A percentile compares a stretch with the other conserved stretches of the same genome.
These are phyloP conservation scores for Caranx ignobilis DNA, from an alignment of 2,113 vertebrate species.

Conservation along the genomic window DNA sequence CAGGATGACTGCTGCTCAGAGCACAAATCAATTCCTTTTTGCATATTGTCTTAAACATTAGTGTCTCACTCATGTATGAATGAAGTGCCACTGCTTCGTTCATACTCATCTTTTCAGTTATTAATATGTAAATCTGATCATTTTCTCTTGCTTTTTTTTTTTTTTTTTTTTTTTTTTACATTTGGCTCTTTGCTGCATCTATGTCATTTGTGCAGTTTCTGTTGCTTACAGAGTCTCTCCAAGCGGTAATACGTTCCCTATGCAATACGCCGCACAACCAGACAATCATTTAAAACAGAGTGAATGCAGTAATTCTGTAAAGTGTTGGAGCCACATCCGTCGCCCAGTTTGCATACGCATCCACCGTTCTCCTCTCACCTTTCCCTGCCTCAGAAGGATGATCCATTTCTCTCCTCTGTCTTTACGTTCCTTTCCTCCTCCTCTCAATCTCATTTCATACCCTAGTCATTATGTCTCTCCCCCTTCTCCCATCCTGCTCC, in stretches of 20 bases:
- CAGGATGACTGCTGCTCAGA: not conserved
- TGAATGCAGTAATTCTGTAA: slow-evolving; percentile 34
- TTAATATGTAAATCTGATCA: not conserved
- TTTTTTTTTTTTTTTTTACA: not conserved
- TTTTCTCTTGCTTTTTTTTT: not conserved
- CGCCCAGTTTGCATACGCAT: slow-evolving; percentile 35
- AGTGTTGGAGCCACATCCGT: slow-evolving; percentile 27
- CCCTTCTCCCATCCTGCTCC: slow-evolving; percentile 67
- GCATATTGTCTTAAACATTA: not conserved
- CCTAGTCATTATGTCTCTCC: slow-evolving; percentile 76
- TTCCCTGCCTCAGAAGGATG: slow-evolving; percentile 47
- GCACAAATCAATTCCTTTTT: not conserved
- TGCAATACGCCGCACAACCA: not conserved
- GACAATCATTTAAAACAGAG: slow-evolving; percentile 34
- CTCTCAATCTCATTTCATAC: slow-evolving; percentile 78
- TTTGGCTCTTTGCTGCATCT: not conserved
- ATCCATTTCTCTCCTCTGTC: slow-evolving; percentile 71
- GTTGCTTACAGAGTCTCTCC: not conserved
- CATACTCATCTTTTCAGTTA: not conserved
- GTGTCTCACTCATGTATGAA: not conserved
- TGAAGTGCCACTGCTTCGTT: not conserved
- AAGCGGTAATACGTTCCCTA: not conserved
- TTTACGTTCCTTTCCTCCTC: slow-evolving; percentile 68
- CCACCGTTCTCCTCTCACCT: slow-evolving; percentile 34
- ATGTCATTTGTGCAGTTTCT: not conserved